Evolutionary conservation across 2,888 invertebrate species (phyloP).

Genomic region (Entomobrya proxima): DNA sequence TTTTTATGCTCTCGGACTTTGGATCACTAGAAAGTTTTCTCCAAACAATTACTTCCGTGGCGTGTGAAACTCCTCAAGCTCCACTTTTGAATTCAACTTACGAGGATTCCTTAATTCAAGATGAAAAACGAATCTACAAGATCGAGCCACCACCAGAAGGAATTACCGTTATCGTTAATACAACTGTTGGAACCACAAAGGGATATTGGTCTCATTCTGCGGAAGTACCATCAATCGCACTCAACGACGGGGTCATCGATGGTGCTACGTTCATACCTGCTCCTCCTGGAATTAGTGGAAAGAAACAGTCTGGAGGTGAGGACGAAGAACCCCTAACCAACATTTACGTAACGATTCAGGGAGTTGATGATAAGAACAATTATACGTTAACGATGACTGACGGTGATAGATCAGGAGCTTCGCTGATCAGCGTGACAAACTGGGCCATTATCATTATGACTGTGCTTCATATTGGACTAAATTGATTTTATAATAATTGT

Average conservation of each 20-base stretch:
- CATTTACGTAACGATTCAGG: slow-evolving; percentile 14
- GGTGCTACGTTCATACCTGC: slow-evolving; percentile 14
- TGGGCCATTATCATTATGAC: not conserved
- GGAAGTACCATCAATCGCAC: slow-evolving; percentile 46
- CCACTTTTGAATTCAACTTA: slow-evolving; percentile 47
- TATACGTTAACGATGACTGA: slow-evolving; percentile 17
- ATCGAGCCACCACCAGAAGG: slow-evolving; percentile 40
- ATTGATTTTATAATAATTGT: too few species aligned
- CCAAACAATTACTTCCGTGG: slow-evolving; percentile 44
- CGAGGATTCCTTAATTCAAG: slow-evolving; percentile 8
- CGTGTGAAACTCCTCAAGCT: slow-evolving; percentile 65
- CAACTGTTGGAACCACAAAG: not conserved
- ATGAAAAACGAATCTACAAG: not conserved
- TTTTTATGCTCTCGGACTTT: slow-evolving; percentile 38
- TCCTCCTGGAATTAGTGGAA: not conserved
- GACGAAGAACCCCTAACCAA: too few species aligned
- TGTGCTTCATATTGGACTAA: not conserved
- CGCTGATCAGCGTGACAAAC: not conserved
- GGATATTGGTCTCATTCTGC: slow-evolving; percentile 61
- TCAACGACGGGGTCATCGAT: slow-evolving; percentile 63
- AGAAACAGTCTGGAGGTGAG: not conserved
- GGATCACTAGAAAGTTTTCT: slow-evolving; percentile 53
- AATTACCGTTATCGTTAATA: slow-evolving; percentile 46
- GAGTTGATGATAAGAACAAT: not conserved
- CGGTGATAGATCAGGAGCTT: too few species aligned